Evolutionary conservation across 2,888 invertebrate genomes (phyloP).

Genomic region (Leptodirus hochenwartii): DNA sequence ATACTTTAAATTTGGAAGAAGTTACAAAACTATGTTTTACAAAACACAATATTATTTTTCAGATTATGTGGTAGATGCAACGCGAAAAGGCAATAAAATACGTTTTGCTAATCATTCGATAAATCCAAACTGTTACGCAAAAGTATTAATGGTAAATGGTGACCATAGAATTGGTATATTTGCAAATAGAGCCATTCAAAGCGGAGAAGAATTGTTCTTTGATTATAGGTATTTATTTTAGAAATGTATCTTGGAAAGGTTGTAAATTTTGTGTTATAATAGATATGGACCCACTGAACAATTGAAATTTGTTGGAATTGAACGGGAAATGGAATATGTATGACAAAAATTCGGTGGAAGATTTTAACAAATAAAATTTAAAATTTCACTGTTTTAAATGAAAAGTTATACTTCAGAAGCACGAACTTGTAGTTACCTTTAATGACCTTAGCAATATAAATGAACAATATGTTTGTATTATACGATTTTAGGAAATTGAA

Average conservation of each 20-base stretch:
- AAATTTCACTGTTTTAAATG: too few species aligned
- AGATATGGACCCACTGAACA: conserved; percentile 98
- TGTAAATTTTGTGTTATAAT: conserved; percentile 18
- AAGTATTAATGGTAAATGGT: conserved; percentile 93
- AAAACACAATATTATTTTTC: too few species aligned
- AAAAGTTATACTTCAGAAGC: too few species aligned
- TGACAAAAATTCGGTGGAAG: too few species aligned
- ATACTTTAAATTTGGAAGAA: not conserved
- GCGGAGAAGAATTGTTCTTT: conserved; percentile 96
- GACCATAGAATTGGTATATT: conserved; percentile 93
- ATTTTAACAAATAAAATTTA: too few species aligned
- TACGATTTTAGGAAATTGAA: too few species aligned
- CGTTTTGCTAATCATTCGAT: conserved; percentile 99
- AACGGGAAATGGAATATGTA: conserved; percentile 94
- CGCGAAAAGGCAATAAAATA: conserved; percentile 97
- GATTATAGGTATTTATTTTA: conserved; percentile 59
- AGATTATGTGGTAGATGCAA: conserved; percentile 98
- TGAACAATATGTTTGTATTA: too few species aligned
- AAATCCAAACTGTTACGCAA: conserved; percentile 98
- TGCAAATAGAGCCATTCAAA: conserved; percentile 89
- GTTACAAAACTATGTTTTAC: too few species aligned
- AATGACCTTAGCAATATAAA: too few species aligned
- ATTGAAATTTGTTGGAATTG: conserved; percentile 94
- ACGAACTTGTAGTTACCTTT: too few species aligned
- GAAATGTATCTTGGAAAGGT: conserved; percentile 3